A percentile compares a stretch with the other conserved stretches of the same genome.
phyloP scores from a whole-genome alignment of 2,113 vertebrate species.

The Mustela lutreola region DNA sequence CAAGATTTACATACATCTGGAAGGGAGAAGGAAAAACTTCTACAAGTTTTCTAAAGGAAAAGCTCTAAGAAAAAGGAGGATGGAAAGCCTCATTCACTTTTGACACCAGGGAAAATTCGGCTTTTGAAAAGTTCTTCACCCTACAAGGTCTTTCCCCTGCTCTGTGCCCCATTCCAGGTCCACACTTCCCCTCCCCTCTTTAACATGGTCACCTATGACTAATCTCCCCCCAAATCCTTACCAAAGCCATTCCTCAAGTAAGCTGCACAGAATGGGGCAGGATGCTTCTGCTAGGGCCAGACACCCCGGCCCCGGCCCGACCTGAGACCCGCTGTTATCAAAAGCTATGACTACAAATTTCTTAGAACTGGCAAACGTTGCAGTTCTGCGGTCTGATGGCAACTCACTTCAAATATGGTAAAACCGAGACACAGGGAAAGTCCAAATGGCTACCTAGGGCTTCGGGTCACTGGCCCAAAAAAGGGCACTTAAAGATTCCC shows the following conservation, averaged over 20 bases:
- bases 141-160: not conserved
- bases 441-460: not conserved
- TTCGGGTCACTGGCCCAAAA: not conserved
- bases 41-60: conserved; percentile 49
- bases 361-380: conserved; percentile 16
- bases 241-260: conserved; percentile 27
- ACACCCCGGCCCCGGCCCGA: not conserved
- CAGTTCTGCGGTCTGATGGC: not conserved
- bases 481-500: not conserved
- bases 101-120: not conserved
- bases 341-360: conserved; percentile 2
- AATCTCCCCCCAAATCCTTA: conserved; percentile 59
- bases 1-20: not conserved
- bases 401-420: conserved; percentile 60
- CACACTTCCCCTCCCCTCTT: not conserved
- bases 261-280: not conserved
- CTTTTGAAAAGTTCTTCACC: not conserved
- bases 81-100: not conserved
- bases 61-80: conserved; percentile 26
- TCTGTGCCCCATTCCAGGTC: not conserved
- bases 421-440: conserved; percentile 56
- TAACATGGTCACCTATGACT: not conserved
- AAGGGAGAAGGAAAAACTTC: not conserved
- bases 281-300: not conserved
- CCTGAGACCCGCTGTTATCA: not conserved